phyloP scores from a whole-genome alignment of 35 echinoderm and acorn worm species.

The Apostichopus parvimensis region DNA sequence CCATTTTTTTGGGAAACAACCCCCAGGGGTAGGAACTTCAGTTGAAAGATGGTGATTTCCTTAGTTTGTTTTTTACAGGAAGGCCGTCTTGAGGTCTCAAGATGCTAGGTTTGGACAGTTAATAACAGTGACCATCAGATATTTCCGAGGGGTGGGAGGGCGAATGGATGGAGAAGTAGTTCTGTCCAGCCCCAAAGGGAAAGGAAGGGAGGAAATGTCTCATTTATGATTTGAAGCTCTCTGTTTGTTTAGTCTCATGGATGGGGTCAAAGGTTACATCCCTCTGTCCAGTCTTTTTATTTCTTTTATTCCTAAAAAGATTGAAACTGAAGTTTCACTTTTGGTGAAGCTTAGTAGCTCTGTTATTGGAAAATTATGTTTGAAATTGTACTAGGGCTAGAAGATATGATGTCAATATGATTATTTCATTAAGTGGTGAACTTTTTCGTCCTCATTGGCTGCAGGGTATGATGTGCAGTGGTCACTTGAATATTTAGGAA shows the following conservation, averaged over 20 bases:
- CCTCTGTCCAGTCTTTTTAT: background rate
- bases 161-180: background rate
- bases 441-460: too few species aligned
- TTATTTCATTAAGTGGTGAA: too few species aligned
- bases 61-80: background rate
- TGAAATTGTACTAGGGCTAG: too few species aligned
- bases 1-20: background rate
- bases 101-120: background rate
- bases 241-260: slow-evolving; percentile 9
- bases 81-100: background rate
- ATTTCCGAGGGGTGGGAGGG: background rate
- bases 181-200: background rate
- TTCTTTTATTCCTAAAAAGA: background rate
- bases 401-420: too few species aligned
- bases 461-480: too few species aligned
- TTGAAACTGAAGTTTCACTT: background rate
- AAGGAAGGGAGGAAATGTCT: slow-evolving; percentile 28
- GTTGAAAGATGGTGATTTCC: slow-evolving; percentile 15
- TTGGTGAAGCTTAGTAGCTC: too few species aligned
- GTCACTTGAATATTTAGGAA: too few species aligned
- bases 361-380: too few species aligned
- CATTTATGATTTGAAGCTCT: background rate
- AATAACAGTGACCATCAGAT: background rate
- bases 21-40: slow-evolving; percentile 7
- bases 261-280: background rate